Evolutionary conservation across 2,113 vertebrate genomes (phyloP), one percentile per base, ranked within the genome.

Genomic region (Cyrtonyx montezumae): DNA sequence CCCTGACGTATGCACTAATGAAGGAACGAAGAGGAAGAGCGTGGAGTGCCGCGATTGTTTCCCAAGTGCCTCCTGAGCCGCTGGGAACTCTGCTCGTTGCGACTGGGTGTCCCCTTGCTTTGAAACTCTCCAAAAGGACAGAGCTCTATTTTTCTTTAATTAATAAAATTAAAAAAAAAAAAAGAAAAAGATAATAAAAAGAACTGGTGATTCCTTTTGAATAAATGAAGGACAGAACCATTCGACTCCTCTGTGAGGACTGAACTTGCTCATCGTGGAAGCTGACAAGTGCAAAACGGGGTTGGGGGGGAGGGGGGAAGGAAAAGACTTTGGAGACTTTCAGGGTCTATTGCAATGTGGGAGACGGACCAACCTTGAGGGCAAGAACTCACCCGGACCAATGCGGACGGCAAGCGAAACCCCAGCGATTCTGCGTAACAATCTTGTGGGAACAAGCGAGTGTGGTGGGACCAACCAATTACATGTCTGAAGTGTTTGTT

Each of bases 21-120:
- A 97, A 97, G 97, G 97, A 97, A 96, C 79, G 96, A 95, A 96
- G 92, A 91, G 5, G 70, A 88, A 73, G 77, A 87, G 85, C 20
- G 37, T 65, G 84, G 93, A 92, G 87, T 26, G 92, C 95, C 71
- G 10, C 15, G 65, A 88, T 92, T 51, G 93, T 88, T 96, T 84
- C n/a, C 73, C 90, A 98, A 99, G 99, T 99, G 99, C 99, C 99
- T 99, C 98, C 98, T 97, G 98, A 98, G 96, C 98, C 86, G 42
- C 84, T 84, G 93, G 96, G 95, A 95, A 87, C 83, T 93, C 65
- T 67, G 34, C 84, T 96, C 51, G 28, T 73, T 70, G 63, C 21
- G 22, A 42, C 80, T 23, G 42, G 84, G 42, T 23, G 37, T 75
- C 88, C 66, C 83, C 59, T 84, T 58, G 95, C 96, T 89, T 93